Evolutionary conservation across 2,113 vertebrate species (phyloP), one percentile per base, ranked within the genome.

Genomic region (Ellobius talpinus): DNA sequence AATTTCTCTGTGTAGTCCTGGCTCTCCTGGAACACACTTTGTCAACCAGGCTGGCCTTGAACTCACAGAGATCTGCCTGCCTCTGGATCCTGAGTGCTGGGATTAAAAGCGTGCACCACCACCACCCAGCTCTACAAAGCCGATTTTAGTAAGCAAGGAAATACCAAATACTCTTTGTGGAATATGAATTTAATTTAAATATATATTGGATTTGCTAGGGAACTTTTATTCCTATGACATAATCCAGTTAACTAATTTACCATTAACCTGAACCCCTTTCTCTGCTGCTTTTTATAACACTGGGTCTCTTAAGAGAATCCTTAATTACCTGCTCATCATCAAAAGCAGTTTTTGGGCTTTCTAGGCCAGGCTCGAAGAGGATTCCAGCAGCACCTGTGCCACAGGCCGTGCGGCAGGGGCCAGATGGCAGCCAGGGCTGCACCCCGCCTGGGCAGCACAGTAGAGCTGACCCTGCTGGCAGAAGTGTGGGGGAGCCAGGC

Each of bases 121-220:
- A 70, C 33, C 14, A 33, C 6, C 16, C 14, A 7, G 33, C 5
- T 70, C 33, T 36, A 70, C 33, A 65, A 89, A 92, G 26, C 70
- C 89, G 89, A 89, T 89, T 78, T 87, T 81, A 78, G 87, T 84
- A 55, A 4, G 21, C n/a, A 66, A 11, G 50, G 70, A 13, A 66
- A 47, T 47, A 89, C 50, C 31, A 96, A 93, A 93, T 50, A 89
- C 9, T 78, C 81, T 93, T 33, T 61, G 23, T 1, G 39, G 73
- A 89, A 50, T 45, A 91, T 8, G 2, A 47, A 89, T 90, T 94
- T 90, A 92, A 90, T 92, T 93, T 92, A 68, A 95, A 78, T 65
- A 85, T 61, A 86, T 39, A 91, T 24, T 52, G 33, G 74, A 55
- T 68, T 91, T 45, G 68, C 50, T 73, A 36, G 61, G 55, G n/a